Percentiles rank a stretch among this genome's conserved stretches.
These are phyloP conservation scores for Mesocentrotus franciscanus DNA, from an alignment of 53 echinoderm and acorn worm species.

Conservation along the genomic window DNA sequence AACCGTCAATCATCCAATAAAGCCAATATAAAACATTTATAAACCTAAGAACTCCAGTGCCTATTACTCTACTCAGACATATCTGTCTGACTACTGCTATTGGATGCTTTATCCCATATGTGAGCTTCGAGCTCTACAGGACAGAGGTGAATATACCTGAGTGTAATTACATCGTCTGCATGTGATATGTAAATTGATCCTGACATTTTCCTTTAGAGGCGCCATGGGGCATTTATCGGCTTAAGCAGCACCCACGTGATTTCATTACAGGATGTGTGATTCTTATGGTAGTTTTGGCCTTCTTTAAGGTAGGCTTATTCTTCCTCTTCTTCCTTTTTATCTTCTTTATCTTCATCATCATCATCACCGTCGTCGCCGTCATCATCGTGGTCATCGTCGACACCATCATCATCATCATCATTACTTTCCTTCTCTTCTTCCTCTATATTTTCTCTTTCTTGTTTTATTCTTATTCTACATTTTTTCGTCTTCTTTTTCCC, in stretches of 20 bases:
- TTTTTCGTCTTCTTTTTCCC: neutral
- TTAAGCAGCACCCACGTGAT: neutral
- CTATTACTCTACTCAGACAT: too few relatives aligned
- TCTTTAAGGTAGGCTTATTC: neutral
- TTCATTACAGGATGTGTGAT: neutral
- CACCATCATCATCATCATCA: neutral
- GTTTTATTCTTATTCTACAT: neutral
- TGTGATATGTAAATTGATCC: neutral
- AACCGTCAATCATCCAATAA: too few relatives aligned
- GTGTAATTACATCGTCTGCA: slow-evolving; percentile 23
- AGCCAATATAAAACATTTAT: too few relatives aligned
- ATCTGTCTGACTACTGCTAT: neutral
- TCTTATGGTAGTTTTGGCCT: neutral
- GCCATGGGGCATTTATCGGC: neutral
- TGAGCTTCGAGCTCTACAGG: too few relatives aligned
- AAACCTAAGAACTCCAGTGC: too few relatives aligned
- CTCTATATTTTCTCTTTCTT: neutral
- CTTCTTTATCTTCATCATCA: neutral
- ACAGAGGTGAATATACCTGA: neutral
- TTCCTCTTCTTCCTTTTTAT: neutral
- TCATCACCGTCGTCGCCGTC: neutral
- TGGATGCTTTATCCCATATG: neutral
- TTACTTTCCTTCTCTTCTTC: neutral
- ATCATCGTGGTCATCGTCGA: too few relatives aligned
- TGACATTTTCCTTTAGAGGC: slow-evolving; percentile 31